Conservation (phyloP, 2,113 vertebrate species). For the Struthio camelus region DNA sequence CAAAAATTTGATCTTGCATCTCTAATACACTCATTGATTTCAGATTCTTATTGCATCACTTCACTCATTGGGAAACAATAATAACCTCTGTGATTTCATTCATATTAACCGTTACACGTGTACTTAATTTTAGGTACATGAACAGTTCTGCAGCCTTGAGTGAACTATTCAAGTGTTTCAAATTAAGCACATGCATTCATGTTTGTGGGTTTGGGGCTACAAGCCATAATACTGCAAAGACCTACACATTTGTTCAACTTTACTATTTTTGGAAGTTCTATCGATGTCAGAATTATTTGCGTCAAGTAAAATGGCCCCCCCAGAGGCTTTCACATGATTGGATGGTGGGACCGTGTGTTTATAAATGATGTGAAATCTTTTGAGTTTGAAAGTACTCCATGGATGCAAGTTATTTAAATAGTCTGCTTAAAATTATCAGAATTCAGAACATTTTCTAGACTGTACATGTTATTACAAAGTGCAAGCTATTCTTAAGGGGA, state of each 20-base stretch:
- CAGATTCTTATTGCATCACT: not conserved
- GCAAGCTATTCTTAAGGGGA: not conserved
- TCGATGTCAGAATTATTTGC: not conserved
- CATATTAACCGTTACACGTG: not conserved
- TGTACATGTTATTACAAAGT: not conserved
- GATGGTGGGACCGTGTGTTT: not conserved
- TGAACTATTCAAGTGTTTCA: conserved; percentile 1
- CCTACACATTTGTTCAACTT: not conserved
- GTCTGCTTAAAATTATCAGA: not conserved
- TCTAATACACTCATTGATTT: not conserved
- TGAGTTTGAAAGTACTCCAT: not conserved
- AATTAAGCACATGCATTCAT: not conserved
- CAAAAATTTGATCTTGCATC: not conserved
- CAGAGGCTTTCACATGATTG: not conserved
- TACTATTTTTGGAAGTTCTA: not conserved
- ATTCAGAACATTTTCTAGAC: not conserved
- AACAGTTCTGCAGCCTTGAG: not conserved
- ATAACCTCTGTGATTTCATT: not conserved
- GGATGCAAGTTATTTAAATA: not conserved
- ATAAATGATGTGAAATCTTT: not conserved
- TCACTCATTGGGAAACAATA: not conserved
- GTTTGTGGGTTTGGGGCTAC: not conserved
- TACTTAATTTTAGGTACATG: conserved; percentile 26
- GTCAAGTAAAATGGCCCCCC: not conserved
- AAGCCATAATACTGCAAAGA: not conserved